A percentile compares a stretch with the other conserved stretches of the same genome.
phyloP scores from a whole-genome alignment of 1,140 invertebrate species.

The Drosophila malerkotliana region DNA sequence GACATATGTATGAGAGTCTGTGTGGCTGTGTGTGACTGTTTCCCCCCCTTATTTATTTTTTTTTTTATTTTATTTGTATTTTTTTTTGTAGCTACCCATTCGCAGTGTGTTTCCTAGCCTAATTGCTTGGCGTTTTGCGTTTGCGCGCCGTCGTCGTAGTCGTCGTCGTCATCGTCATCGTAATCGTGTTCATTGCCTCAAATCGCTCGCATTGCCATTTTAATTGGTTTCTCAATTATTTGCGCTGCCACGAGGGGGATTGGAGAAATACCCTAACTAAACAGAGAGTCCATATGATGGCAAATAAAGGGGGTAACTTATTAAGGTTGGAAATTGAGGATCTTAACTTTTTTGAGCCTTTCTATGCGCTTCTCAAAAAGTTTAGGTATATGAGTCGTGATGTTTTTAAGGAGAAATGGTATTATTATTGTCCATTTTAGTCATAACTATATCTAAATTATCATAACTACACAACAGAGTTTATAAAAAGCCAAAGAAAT shows the following conservation, averaged over 20 bases:
- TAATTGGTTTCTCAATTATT: conserved; percentile 57
- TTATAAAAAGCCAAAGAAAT: too few species aligned
- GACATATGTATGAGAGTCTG: conserved; percentile 10
- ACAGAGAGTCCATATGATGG: background rate
- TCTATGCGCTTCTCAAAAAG: too few species aligned
- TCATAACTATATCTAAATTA: too few species aligned
- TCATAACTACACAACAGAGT: too few species aligned
- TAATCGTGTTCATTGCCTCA: conserved; percentile 52
- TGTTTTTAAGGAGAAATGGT: too few species aligned
- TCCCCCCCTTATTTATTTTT: background rate
- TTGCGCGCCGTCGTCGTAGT: conserved; percentile 56
- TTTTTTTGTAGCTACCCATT: background rate
- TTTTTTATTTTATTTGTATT: background rate
- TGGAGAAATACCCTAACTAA: conserved; percentile 17
- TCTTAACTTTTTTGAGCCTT: background rate
- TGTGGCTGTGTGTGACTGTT: background rate
- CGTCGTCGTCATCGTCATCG: conserved; percentile 40
- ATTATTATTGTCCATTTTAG: too few species aligned
- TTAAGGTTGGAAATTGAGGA: background rate
- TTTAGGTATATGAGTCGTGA: too few species aligned
- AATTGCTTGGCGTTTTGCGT: conserved; percentile 67
- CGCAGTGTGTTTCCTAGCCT: conserved; percentile 45
- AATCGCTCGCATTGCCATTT: conserved; percentile 55
- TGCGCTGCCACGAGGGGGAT: conserved; percentile 16
- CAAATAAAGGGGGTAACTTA: too few species aligned